Percentiles rank a stretch among this genome's conserved stretches.
Evolutionary conservation across 2,113 vertebrate species (phyloP).

Genomic region (Engraulis encrasicolus): DNA sequence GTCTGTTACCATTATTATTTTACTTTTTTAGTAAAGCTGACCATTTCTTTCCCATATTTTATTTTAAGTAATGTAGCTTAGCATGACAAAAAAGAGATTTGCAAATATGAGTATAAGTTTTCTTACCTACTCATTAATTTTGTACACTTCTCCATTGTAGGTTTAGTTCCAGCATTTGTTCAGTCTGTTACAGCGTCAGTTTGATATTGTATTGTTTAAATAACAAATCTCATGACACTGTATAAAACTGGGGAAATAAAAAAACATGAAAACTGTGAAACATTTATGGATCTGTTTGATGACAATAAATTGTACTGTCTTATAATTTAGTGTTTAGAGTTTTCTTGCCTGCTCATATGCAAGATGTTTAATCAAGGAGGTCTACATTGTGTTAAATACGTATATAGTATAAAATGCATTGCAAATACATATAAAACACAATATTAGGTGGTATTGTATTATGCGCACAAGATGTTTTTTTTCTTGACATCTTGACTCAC

Average conservation of each 20-base stretch:
- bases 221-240: conserved; percentile 73
- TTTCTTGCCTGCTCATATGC: conserved; percentile 17
- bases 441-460: no score
- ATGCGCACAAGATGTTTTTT: no score
- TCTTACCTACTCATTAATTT: conserved; percentile 67
- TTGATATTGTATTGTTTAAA: conserved; percentile 77
- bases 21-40: conserved; percentile 64
- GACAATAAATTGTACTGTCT: conserved; percentile 64
- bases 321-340: conserved; percentile 32
- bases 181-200: conserved; percentile 74
- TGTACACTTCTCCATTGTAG: conserved; percentile 71
- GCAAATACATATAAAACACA: no score
- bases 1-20: conserved; percentile 60
- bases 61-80: conserved; percentile 72
- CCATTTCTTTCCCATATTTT: conserved; percentile 65
- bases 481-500: no score
- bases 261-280: conserved; percentile 71
- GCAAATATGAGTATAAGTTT: conserved; percentile 73
- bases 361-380: not conserved
- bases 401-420: no score
- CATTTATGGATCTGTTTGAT: conserved; percentile 64
- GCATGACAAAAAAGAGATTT: conserved; percentile 68
- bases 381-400: no score
- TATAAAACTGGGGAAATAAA: conserved; percentile 74
- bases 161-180: conserved; percentile 73